Percentiles rank a stretch among this genome's conserved stretches.
These are phyloP conservation scores for Myiopsitta monachus DNA, from an alignment of 2,113 vertebrate genomes.

Conservation along the genomic window DNA sequence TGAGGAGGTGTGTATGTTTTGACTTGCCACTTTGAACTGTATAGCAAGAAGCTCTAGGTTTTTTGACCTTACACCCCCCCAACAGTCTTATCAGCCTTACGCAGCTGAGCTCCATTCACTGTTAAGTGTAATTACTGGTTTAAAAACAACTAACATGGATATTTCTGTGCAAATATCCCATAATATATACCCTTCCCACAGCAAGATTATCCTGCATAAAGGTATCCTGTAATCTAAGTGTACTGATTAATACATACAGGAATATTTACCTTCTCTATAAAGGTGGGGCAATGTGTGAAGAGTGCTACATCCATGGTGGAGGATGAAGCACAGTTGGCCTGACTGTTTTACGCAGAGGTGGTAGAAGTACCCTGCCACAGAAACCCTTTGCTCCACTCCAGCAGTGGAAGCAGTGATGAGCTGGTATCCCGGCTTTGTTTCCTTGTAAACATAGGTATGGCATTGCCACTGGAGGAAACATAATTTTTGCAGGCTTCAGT, in stretches of 20 bases:
- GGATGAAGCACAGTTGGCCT: background rate
- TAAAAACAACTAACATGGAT: background rate
- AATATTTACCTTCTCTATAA: background rate
- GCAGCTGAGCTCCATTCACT: background rate
- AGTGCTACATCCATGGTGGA: conserved; percentile 61
- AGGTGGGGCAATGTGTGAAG: background rate
- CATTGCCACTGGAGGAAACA: conserved; percentile 71
- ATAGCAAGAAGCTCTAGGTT: background rate
- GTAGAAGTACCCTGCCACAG: background rate
- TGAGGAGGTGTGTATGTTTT: background rate
- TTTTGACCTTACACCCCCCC: background rate
- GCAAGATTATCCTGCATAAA: background rate
- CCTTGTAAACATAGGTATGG: background rate
- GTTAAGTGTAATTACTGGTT: background rate
- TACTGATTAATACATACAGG: background rate
- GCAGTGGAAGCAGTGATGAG: background rate
- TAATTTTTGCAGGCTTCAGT: conserved; percentile 70
- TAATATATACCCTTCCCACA: background rate
- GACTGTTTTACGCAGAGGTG: background rate
- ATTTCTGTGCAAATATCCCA: background rate
- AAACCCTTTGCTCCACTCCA: background rate
- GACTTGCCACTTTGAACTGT: background rate
- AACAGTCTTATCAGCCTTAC: background rate
- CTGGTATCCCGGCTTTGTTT: background rate
- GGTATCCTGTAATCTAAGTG: background rate